phyloP scores from a whole-genome alignment of 2,888 invertebrate species.

The Andrena dorsata region DNA sequence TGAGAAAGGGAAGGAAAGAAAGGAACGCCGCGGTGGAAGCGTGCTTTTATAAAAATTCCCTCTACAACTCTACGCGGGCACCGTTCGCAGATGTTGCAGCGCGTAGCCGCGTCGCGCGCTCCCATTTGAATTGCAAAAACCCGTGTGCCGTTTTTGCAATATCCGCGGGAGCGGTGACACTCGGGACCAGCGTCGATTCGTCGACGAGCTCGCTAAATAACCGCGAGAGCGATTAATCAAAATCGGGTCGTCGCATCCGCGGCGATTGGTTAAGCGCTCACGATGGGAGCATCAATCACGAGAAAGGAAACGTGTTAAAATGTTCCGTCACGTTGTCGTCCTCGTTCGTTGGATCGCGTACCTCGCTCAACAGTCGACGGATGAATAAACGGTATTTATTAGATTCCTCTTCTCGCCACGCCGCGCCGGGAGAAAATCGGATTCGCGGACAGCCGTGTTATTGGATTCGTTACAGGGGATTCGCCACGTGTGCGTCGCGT shows the following conservation, averaged over 20 bases:
- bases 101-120: background rate
- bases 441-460: conserved; percentile 27
- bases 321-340: conserved; percentile 20
- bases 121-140: conserved; percentile 22
- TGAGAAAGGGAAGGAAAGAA: conserved; percentile 31
- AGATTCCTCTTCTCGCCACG: conserved; percentile 15
- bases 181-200: conserved; percentile 5
- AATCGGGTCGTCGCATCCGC: conserved; percentile 7
- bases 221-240: conserved; percentile 21
- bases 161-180: background rate
- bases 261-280: conserved; percentile 15
- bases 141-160: conserved; percentile 1
- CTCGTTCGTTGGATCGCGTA: background rate
- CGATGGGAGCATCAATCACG: conserved; percentile 25
- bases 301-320: conserved; percentile 20
- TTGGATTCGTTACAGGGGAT: conserved; percentile 37
- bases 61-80: background rate
- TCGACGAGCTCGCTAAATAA: conserved; percentile 9
- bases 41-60: conserved; percentile 31
- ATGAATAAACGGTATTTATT: conserved; percentile 27
- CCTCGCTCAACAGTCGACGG: background rate
- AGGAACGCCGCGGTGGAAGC: conserved; percentile 2
- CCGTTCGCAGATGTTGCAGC: conserved; percentile 22
- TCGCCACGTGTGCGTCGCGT: conserved; percentile 1
- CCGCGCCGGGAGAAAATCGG: conserved; percentile 25